Percentiles rank a stretch among this genome's conserved stretches.
phyloP scores from a whole-genome alignment of 2,797 vertebrate species.

The Zenarchopterus dispar region DNA sequence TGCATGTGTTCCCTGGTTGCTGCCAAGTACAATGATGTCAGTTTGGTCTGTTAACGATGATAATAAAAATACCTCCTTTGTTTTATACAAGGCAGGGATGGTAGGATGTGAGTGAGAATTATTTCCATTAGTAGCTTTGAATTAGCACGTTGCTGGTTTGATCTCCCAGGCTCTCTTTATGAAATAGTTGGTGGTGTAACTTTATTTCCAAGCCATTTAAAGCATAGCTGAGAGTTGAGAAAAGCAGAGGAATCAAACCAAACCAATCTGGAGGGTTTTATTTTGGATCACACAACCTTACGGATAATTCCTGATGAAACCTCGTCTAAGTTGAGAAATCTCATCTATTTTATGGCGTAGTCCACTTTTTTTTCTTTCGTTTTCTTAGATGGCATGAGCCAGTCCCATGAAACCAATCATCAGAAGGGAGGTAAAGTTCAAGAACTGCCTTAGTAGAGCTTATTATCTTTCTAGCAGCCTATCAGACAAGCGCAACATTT shows the following conservation, averaged over 20 bases:
- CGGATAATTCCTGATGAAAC: constrained; percentile 55
- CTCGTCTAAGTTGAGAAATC: constrained; percentile 22
- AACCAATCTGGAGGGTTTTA: constrained; percentile 24
- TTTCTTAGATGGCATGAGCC: not conserved
- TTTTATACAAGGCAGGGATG: constrained; percentile 15
- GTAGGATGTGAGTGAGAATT: constrained; percentile 27
- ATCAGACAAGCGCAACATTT: constrained; percentile 14
- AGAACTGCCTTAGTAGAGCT: not conserved
- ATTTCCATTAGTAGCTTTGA: constrained; percentile 31
- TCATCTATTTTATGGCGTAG: constrained; percentile 24
- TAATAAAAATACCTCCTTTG: constrained; percentile 29
- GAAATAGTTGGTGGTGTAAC: not conserved
- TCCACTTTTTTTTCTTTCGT: constrained; percentile 11
- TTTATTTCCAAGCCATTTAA: constrained; percentile 39
- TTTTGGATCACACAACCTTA: constrained; percentile 3
- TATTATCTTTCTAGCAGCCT: constrained; percentile 5
- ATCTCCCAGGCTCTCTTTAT: not conserved
- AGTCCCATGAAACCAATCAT: constrained; percentile 10
- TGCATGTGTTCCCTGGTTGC: constrained; percentile 33
- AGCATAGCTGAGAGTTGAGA: constrained; percentile 46
- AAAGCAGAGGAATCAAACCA: constrained; percentile 24
- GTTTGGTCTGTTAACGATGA: constrained; percentile 40
- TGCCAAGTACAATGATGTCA: constrained; percentile 51
- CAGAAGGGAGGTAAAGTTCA: constrained; percentile 7
- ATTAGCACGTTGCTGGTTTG: constrained; percentile 37